Percentiles rank a stretch among this genome's conserved stretches.
Conservation (phyloP, 2,888 invertebrate genomes). For the Parnassius orleans region DNA sequence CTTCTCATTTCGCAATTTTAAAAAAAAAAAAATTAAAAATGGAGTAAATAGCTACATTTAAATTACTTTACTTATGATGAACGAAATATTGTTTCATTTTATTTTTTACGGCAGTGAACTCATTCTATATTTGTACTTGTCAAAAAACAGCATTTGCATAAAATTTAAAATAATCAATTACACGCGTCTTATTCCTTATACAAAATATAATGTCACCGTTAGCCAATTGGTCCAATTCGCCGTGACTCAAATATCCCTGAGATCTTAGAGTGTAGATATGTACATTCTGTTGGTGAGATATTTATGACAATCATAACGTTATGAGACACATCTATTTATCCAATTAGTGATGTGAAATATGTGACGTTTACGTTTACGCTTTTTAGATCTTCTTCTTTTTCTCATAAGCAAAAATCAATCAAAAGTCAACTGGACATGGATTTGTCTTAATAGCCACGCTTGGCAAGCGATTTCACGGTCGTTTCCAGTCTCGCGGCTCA, state of each 20-base stretch:
- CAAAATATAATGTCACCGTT: slow-evolving; percentile 14
- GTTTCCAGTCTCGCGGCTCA: too few relatives aligned
- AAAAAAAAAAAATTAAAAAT: neutral
- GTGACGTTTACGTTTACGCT: slow-evolving; percentile 15
- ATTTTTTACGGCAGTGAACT: too few relatives aligned
- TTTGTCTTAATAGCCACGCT: too few relatives aligned
- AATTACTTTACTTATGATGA: neutral
- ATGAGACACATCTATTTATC: slow-evolving; percentile 10
- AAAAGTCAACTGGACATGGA: too few relatives aligned
- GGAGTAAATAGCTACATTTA: neutral
- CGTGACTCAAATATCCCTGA: slow-evolving; percentile 8
- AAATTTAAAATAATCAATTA: too few relatives aligned
- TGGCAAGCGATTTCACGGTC: too few relatives aligned
- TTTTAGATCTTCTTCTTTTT: neutral
- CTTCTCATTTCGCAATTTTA: too few relatives aligned
- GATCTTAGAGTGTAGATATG: neutral
- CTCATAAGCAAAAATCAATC: too few relatives aligned
- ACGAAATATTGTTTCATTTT: too few relatives aligned
- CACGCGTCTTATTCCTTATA: neutral
- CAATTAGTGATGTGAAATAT: slow-evolving; percentile 17
- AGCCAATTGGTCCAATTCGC: slow-evolving; percentile 6
- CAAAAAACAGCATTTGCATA: too few relatives aligned
- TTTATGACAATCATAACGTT: slow-evolving; percentile 17
- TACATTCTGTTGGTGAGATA: too few relatives aligned
- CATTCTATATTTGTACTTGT: too few relatives aligned